Evolutionary conservation across 2,113 vertebrate genomes (phyloP).

Genomic region (Tauraco erythrolophus): DNA sequence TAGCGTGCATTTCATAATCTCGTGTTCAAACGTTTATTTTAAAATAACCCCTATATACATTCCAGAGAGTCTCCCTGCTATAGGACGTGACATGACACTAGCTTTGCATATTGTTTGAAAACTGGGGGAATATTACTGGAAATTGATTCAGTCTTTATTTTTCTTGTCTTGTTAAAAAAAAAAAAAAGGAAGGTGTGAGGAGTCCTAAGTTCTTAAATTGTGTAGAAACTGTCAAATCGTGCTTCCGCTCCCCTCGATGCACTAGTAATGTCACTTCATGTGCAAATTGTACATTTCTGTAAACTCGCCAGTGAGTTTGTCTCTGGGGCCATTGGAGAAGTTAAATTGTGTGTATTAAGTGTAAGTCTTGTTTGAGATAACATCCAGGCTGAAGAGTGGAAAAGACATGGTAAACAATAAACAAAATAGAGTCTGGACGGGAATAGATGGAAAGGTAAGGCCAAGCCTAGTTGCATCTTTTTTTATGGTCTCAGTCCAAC

Average conservation of each 20-base stretch:
- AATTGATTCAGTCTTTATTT: neutral
- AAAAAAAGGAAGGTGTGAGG: neutral
- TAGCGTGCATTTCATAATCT: conserved; percentile 72
- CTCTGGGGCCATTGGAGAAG: neutral
- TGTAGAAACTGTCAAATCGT: neutral
- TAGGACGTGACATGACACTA: neutral
- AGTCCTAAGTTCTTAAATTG: neutral
- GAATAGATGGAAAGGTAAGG: conserved; percentile 69
- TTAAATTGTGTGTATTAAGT: conserved; percentile 19
- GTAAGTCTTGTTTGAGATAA: conserved; percentile 53
- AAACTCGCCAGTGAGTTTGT: neutral
- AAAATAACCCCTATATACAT: conserved; percentile 67
- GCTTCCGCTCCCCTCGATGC: neutral
- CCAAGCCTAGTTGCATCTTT: neutral
- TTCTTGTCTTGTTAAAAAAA: neutral
- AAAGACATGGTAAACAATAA: conserved; percentile 62
- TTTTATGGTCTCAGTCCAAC: neutral
- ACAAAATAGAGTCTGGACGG: conserved; percentile 37
- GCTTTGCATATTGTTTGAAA: conserved; percentile 17
- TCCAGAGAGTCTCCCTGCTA: conserved; percentile 39
- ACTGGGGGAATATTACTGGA: neutral
- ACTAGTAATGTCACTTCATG: neutral
- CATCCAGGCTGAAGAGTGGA: conserved; percentile 52
- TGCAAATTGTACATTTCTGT: neutral
- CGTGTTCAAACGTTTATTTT: conserved; percentile 68